Percentiles rank a stretch among this genome's conserved stretches.
phyloP scores from a whole-genome alignment of 2,797 vertebrate species.

The Paedocypris micromegethes region DNA sequence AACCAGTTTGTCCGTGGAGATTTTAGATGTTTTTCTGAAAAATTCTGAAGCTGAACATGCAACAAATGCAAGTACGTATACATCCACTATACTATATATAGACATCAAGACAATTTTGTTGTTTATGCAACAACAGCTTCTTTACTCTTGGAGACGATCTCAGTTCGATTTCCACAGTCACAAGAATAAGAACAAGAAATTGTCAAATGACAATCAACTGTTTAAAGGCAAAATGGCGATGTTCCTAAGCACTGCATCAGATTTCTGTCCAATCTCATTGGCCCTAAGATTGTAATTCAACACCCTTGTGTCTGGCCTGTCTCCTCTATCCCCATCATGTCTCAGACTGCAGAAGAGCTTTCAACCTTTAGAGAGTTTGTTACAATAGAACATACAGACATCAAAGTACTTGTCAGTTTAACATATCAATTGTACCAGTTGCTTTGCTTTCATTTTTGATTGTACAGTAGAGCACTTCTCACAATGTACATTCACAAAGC shows the following conservation, averaged over 20 bases:
- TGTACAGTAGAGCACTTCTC: too few relatives aligned
- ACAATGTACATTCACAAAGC: too few relatives aligned
- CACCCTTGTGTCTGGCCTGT: constrained; percentile 14
- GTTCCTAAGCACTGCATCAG: constrained; percentile 19
- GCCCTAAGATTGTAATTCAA: constrained; percentile 21
- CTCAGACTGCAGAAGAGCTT: not conserved
- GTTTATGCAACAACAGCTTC: not conserved
- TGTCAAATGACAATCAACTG: not conserved
- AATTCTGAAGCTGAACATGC: constrained; percentile 24
- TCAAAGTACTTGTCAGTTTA: not conserved
- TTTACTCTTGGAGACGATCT: too few relatives aligned
- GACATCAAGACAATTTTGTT: not conserved
- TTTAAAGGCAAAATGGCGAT: constrained; percentile 3
- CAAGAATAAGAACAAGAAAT: constrained; percentile 17
- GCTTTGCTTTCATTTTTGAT: too few relatives aligned
- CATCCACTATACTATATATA: constrained; percentile 2
- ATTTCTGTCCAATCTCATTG: constrained; percentile 7
- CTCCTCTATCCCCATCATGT: not conserved
- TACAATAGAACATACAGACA: not conserved
- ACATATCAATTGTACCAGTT: too few relatives aligned
- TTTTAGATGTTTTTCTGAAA: constrained; percentile 20
- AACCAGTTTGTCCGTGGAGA: constrained; percentile 22
- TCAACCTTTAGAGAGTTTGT: too few relatives aligned
- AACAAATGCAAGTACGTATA: constrained; percentile 12
- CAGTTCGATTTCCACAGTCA: too few relatives aligned